These are phyloP conservation scores for Hypanus sabinus DNA, from an alignment of 2,113 vertebrate species.

Conservation along the genomic window DNA sequence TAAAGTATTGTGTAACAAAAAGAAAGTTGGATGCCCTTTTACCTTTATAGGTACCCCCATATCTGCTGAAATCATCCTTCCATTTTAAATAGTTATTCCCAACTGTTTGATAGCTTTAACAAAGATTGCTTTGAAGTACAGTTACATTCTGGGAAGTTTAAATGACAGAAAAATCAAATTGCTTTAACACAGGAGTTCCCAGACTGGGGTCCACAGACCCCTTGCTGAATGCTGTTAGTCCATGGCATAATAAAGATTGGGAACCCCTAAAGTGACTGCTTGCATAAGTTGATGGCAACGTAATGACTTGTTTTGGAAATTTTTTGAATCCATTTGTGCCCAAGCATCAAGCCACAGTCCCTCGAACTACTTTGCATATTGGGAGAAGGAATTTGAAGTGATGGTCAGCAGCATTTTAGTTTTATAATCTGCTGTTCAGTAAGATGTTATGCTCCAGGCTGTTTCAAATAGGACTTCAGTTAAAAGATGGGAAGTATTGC, in stretches of 20 bases:
- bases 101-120: background rate
- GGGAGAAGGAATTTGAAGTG: no score
- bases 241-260: no score
- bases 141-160: background rate
- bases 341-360: background rate
- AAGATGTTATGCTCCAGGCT: background rate
- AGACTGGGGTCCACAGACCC: no score
- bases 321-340: background rate
- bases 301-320: background rate
- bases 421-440: background rate
- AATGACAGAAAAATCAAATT: no score
- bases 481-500: background rate
- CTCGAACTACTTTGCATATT: background rate
- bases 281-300: background rate
- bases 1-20: background rate
- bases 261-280: background rate
- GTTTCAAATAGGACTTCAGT: background rate
- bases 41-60: background rate
- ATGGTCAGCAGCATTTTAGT: background rate
- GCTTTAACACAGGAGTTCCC: background rate
- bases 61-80: background rate
- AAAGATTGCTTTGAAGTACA: background rate
- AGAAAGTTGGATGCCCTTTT: background rate
- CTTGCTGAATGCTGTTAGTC: no score
- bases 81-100: background rate